Evolutionary conservation across 2,797 vertebrate genomes (phyloP), one percentile per base, ranked within the genome.

Genomic region (Acipenser transmontanus): DNA sequence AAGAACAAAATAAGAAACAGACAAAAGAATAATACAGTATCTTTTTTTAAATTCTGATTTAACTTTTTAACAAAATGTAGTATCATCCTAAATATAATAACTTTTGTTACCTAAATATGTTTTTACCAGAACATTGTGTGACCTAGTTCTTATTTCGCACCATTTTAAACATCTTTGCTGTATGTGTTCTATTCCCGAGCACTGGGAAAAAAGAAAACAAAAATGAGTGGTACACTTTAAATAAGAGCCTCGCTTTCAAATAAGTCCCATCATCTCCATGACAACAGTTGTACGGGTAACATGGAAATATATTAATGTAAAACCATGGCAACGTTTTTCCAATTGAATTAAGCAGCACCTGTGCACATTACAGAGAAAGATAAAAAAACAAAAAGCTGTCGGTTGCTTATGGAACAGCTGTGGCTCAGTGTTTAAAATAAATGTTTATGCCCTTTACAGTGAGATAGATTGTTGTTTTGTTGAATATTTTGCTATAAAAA

Each of bases 271-370:
- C 85, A 86, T 98, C 92, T 89, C 95, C 94, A 95, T 96, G 93
- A 90, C 91, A 93, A 98, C 95, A 83, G 90, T 91, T 92, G 92
- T 93, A 92, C 88, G 92, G 92, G 92, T 89, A 90, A 94, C 93
- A 84, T 84, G 88, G 91, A 82, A 90, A 89, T 84, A 84, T 86
- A 90, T 96, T 92, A 91, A 88, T 84, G 85, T 89, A 91, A 75
- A 91, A 89, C 87, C 89, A 87, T 82, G 78, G 85, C 83, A 90
- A 90, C 84, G 80, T 90, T 86, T 34, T 84, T 87, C 77, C 83
- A 88, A 83, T 85, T 87, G 87, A 90, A 88, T 89, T 85, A 87
- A 84, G 81, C 84, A 87, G 88, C 89, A 91, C 89, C 89, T 91
- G 89, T 87, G 86, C 74, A 79, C 84, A 88, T 87, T 86, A 87